phyloP scores from a whole-genome alignment of 2,113 vertebrate genomes.

The Symphodus melops region DNA sequence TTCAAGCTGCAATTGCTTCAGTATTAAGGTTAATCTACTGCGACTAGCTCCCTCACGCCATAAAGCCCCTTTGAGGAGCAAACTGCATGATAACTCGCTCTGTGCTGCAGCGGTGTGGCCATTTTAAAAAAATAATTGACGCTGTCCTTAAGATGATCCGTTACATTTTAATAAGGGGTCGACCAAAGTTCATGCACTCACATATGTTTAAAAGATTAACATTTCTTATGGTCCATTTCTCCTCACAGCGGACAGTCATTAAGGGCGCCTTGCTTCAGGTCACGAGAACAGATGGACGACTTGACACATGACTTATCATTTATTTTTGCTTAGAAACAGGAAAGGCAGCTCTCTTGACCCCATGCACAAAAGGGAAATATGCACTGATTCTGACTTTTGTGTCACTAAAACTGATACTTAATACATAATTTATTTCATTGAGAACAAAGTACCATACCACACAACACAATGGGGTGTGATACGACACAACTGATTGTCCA shows the following conservation, averaged over 20 bases:
- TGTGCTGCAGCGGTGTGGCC: background rate
- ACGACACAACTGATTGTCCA: too few species aligned
- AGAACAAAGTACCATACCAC: too few species aligned
- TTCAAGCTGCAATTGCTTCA: constrained; percentile 16
- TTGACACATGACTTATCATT: background rate
- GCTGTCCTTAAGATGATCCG: background rate
- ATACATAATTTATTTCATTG: too few species aligned
- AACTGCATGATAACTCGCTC: background rate
- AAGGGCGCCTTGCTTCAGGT: constrained; percentile 36
- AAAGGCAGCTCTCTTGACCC: background rate
- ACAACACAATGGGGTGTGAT: too few species aligned
- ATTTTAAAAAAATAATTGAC: background rate
- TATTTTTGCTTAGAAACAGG: background rate
- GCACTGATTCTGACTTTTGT: background rate
- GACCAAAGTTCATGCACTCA: background rate
- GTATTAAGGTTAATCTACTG: constrained; percentile 43
- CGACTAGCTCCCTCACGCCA: constrained; percentile 20
- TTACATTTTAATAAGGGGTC: background rate
- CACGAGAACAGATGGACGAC: constrained; percentile 36
- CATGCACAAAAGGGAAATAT: background rate
- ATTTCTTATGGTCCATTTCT: constrained; percentile 4
- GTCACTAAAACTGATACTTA: background rate
- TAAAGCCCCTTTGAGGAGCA: constrained; percentile 27
- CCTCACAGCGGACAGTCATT: constrained; percentile 1
- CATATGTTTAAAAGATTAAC: constrained; percentile 7